Conservation (phyloP, 2,113 vertebrate genomes). For the Phyllostomus hastatus region DNA sequence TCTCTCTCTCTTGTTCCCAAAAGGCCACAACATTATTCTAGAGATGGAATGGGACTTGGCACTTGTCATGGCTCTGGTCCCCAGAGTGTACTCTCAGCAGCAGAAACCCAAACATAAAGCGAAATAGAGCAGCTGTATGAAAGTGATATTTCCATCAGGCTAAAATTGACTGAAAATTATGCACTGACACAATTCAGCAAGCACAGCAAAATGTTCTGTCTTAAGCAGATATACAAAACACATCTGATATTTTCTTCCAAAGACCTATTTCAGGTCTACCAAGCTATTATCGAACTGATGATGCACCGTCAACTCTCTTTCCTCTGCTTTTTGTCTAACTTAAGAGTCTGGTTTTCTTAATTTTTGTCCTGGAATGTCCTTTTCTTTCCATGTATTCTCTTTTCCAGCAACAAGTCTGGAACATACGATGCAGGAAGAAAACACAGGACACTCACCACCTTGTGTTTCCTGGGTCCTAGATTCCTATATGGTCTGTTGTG, state of each 20-base stretch:
- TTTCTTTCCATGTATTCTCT: not conserved
- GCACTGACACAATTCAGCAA: not conserved
- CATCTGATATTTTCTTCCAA: conserved; percentile 4
- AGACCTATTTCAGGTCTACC: not conserved
- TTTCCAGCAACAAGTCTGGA: not conserved
- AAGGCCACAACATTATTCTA: not conserved
- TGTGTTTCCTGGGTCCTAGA: not conserved
- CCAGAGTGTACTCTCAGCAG: not conserved
- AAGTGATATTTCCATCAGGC: not conserved
- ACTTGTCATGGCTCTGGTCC: not conserved
- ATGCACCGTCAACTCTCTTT: not conserved
- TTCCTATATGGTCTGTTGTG: not conserved
- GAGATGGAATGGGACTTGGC: not conserved
- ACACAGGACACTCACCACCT: not conserved
- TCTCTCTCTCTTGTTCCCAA: not conserved
- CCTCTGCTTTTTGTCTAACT: not conserved
- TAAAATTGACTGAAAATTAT: conserved; percentile 11
- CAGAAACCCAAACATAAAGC: conserved; percentile 14
- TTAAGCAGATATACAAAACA: not conserved
- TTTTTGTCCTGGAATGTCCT: not conserved
- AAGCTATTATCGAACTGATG: not conserved
- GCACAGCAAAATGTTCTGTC: not conserved
- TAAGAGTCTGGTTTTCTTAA: not conserved
- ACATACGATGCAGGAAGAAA: not conserved
- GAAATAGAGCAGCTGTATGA: not conserved